These are phyloP conservation scores for Polyergus mexicanus DNA, from an alignment of 1,140 invertebrate species.

Conservation along the genomic window DNA sequence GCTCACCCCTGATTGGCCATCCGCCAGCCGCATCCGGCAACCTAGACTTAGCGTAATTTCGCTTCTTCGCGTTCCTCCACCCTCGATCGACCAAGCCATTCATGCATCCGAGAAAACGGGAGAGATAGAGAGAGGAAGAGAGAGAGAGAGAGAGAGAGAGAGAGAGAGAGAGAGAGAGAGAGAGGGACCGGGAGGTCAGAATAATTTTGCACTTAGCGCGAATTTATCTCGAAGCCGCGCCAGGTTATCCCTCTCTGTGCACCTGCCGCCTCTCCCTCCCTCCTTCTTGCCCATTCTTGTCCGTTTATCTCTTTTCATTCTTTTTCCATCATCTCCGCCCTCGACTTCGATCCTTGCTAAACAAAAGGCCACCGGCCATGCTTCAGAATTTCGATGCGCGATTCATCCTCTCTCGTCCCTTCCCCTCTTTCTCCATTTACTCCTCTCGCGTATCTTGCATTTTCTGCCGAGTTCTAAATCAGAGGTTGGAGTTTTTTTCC, in stretches of 20 bases:
- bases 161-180: not conserved
- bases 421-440: not conserved
- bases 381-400: conserved; percentile 42
- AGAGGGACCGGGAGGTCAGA: conserved; percentile 71
- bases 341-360: conserved; percentile 54
- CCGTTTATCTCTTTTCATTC: conserved; percentile 52
- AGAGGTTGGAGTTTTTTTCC: conserved; percentile 12
- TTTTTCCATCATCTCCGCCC: conserved; percentile 37
- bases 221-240: conserved; percentile 76
- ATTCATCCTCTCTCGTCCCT: not conserved
- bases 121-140: not conserved
- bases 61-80: conserved; percentile 70
- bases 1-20: conserved; percentile 83
- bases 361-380: conserved; percentile 64
- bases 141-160: not conserved
- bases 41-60: conserved; percentile 66
- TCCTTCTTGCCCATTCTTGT: conserved; percentile 38
- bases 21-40: conserved; percentile 32
- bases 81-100: conserved; percentile 63
- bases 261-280: not conserved
- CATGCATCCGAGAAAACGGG: conserved; percentile 43
- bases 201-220: conserved; percentile 78
- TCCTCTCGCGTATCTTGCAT: conserved; percentile 40
- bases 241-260: conserved; percentile 26
- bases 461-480: conserved; percentile 30